phyloP scores from a whole-genome alignment of 2,888 invertebrate genomes.

The Argyresthia goedartella region DNA sequence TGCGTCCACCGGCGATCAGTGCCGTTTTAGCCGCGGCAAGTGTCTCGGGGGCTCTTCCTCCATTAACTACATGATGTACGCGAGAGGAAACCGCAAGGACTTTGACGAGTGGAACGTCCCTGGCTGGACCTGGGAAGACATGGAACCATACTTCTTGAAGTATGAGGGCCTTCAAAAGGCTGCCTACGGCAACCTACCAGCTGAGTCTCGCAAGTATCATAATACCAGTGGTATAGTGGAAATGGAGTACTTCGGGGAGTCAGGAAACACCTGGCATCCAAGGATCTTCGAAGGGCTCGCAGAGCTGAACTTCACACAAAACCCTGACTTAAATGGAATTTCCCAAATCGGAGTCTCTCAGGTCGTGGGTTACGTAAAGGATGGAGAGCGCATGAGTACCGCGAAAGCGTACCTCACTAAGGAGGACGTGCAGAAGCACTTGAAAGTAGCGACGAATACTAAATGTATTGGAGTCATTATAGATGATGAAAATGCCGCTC shows the following conservation, averaged over 20 bases:
- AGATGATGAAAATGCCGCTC: slow-evolving; percentile 21
- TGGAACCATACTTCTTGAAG: slow-evolving; percentile 38
- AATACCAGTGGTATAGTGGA: slow-evolving; percentile 34
- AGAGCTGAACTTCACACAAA: slow-evolving; percentile 27
- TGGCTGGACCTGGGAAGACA: slow-evolving; percentile 38
- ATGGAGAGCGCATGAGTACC: slow-evolving; percentile 35
- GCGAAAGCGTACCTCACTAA: slow-evolving; percentile 33
- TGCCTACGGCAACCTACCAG: slow-evolving; percentile 21
- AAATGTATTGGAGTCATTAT: slow-evolving; percentile 34
- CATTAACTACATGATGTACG: slow-evolving; percentile 47
- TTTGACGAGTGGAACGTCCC: slow-evolving; percentile 24
- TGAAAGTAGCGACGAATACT: slow-evolving; percentile 30
- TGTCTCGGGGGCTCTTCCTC: slow-evolving; percentile 46
- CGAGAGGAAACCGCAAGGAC: slow-evolving; percentile 35
- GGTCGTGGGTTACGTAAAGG: slow-evolving; percentile 29
- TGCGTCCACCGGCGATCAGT: slow-evolving; percentile 21
- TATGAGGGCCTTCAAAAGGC: slow-evolving; percentile 33
- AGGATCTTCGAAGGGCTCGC: slow-evolving; percentile 24
- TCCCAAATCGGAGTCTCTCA: slow-evolving; percentile 38
- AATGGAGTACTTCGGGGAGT: slow-evolving; percentile 27
- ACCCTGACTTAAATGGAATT: slow-evolving; percentile 34
- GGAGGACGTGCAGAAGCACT: slow-evolving; percentile 19
- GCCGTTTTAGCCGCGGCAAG: slow-evolving; percentile 36
- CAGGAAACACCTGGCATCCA: slow-evolving; percentile 33
- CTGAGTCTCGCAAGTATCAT: slow-evolving; percentile 31